Percentiles rank a stretch among this genome's conserved stretches.
Conservation (phyloP, 2,797 vertebrate species). For the Macrochelys suwanniensis region DNA sequence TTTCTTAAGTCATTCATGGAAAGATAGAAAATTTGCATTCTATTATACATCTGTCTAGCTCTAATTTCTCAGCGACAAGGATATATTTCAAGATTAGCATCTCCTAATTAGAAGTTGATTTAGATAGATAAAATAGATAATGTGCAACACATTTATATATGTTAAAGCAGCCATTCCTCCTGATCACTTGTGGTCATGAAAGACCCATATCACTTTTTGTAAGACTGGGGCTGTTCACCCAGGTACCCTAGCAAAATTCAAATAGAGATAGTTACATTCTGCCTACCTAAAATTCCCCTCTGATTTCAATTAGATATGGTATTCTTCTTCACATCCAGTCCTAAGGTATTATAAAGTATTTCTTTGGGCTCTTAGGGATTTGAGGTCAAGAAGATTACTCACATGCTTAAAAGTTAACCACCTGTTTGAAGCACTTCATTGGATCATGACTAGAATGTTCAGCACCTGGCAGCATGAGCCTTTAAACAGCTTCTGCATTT, state of each 20-base stretch:
- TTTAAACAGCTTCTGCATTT: background rate
- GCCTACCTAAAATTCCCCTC: background rate
- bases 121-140: background rate
- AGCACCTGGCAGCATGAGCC: background rate
- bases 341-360: background rate
- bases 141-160: background rate
- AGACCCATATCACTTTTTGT: background rate
- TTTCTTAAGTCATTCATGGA: fast-evolving
- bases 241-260: background rate
- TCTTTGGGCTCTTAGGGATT: background rate
- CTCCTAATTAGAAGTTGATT: fast-evolving
- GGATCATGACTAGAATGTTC: background rate
- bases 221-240: background rate
- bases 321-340: background rate
- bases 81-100: fast-evolving
- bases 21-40: fast-evolving
- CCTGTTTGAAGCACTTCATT: background rate
- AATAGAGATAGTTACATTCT: background rate
- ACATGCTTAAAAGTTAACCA: background rate
- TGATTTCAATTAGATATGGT: background rate
- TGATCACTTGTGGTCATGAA: fast-evolving
- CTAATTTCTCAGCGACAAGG: background rate
- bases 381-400: background rate
- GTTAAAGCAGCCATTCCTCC: fast-evolving
- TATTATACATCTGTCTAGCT: fast-evolving